A percentile compares a stretch with the other conserved stretches of the same genome.
phyloP scores from a whole-genome alignment of 2,113 vertebrate genomes.

The Tor tambroides region DNA sequence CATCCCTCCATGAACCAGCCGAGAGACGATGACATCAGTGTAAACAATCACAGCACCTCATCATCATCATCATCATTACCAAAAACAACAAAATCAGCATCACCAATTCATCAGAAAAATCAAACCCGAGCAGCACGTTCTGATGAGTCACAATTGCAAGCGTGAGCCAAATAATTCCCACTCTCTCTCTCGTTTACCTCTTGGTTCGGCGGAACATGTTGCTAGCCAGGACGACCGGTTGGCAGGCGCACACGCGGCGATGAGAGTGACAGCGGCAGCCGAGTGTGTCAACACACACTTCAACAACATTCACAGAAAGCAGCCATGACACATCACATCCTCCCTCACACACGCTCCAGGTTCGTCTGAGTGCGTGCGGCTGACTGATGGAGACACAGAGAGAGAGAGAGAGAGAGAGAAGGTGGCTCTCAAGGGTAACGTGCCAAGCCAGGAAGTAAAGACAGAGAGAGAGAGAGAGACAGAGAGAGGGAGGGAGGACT shows the following conservation, averaged over 20 bases:
- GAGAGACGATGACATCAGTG: constrained; percentile 6
- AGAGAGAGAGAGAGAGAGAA: constrained; percentile 3
- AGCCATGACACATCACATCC: constrained; percentile 68
- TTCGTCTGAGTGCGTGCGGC: constrained; percentile 29
- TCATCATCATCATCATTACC: neutral
- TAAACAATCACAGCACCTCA: neutral
- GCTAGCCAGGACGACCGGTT: constrained; percentile 63
- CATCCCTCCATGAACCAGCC: neutral
- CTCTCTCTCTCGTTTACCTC: constrained; percentile 73
- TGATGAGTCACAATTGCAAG: constrained; percentile 22
- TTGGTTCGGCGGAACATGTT: constrained; percentile 85
- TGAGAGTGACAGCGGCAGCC: constrained; percentile 43
- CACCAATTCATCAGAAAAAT: neutral
- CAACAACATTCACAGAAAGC: constrained; percentile 58
- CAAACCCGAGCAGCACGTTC: neutral
- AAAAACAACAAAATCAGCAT: constrained; percentile 10
- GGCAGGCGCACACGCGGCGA: constrained; percentile 42
- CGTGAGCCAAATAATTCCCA: neutral
- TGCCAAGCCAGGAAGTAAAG: constrained; percentile 21
- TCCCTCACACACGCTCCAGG: constrained; percentile 48
- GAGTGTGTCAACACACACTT: constrained; percentile 50
- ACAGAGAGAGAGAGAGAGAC: constrained; percentile 35
- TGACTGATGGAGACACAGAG: constrained; percentile 55
- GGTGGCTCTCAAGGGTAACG: constrained; percentile 9
- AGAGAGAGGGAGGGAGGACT: neutral